Base-by-base conservation (phyloP, 2,888 invertebrate species). In the Cryptus armator region DNA sequence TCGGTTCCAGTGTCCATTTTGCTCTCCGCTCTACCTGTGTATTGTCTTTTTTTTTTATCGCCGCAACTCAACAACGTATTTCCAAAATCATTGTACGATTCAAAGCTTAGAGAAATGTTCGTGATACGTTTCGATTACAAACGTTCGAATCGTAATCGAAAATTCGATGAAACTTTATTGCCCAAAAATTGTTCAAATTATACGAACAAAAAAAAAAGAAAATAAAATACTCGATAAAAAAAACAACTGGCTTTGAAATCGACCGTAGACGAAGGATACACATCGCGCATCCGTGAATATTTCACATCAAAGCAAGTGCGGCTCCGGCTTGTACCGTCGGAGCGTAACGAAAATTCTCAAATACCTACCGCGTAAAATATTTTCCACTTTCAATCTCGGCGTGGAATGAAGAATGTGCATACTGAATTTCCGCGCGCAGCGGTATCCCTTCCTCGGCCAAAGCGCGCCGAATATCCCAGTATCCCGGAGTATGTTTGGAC, bases 371-470 rank as follows among this genome's bases (percentile, higher is more conserved):
- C 9, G 9, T 56, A 56, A 56, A 56, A 56, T 56, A 56, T 56
- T 78, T 70, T 62, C 29, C 9, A 37, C 24, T 16, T 48, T 72
- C 72, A 75, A 67, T 72, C 62, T 51, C 67, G 59, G 29, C 46
- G 16, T 12, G 76, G 84, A 67, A 72, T 44, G 80, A 81, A 81
- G 84, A 84, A 84, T 84, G 72, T 53, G 24, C 16, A 46, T 51
- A 48, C 59, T 72, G 14, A 62, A 51, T 56, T 43, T 12, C 19
- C 24, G 66, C 46, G 77, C 32, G 14, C 16, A 64, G 43, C 29
- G 56, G 19, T 12, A 19, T 6, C n/a, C 16, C 29, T 59, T 43
- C 24, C 4, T 44, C 48, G 24, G 71, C 74, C 66, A 64, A 53
- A 56, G 59, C 67, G 72, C 7, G 43, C 51, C 29, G 37, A 62